These are phyloP conservation scores for Periophthalmus modestus DNA, from an alignment of 2,113 vertebrate genomes.

Conservation along the genomic window DNA sequence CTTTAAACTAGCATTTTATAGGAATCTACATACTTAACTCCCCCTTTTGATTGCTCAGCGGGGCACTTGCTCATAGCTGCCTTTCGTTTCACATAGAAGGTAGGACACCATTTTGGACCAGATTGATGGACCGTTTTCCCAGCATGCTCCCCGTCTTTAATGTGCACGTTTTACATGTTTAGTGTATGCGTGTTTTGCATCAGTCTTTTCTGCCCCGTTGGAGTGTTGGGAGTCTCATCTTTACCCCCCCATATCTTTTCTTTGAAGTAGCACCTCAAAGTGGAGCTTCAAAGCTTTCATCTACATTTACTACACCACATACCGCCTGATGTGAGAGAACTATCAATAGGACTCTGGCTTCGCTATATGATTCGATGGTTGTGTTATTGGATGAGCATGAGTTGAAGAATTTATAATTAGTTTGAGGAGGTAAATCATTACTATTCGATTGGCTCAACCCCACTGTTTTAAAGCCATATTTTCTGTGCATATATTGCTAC, in stretches of 20 bases:
- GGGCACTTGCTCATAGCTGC: not conserved
- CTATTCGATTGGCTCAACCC: slow-evolving; percentile 62
- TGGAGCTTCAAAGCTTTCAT: slow-evolving; percentile 69
- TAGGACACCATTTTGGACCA: not conserved
- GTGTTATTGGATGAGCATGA: slow-evolving; percentile 60
- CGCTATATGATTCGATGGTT: slow-evolving; percentile 58
- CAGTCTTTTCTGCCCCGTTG: slow-evolving; percentile 2
- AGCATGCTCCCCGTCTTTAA: not conserved
- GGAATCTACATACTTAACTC: not conserved
- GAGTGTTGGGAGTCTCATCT: slow-evolving; percentile 36
- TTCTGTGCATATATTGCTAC: slow-evolving; percentile 41
- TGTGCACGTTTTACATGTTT: slow-evolving; percentile 2
- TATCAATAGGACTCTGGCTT: slow-evolving; percentile 62
- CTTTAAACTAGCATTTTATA: no score
- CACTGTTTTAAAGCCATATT: slow-evolving; percentile 41
- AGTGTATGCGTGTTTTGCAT: not conserved
- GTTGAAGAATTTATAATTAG: slow-evolving; percentile 66
- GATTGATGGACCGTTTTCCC: not conserved
- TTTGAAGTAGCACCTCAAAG: slow-evolving; percentile 73
- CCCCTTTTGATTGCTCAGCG: not conserved
- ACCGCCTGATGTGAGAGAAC: slow-evolving; percentile 68
- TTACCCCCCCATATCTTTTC: slow-evolving; percentile 27
- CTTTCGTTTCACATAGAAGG: no score
- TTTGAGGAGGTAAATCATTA: slow-evolving; percentile 64
- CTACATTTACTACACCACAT: slow-evolving; percentile 40